phyloP scores from a whole-genome alignment of 2,113 vertebrate species.

The Arothron firmamentum region DNA sequence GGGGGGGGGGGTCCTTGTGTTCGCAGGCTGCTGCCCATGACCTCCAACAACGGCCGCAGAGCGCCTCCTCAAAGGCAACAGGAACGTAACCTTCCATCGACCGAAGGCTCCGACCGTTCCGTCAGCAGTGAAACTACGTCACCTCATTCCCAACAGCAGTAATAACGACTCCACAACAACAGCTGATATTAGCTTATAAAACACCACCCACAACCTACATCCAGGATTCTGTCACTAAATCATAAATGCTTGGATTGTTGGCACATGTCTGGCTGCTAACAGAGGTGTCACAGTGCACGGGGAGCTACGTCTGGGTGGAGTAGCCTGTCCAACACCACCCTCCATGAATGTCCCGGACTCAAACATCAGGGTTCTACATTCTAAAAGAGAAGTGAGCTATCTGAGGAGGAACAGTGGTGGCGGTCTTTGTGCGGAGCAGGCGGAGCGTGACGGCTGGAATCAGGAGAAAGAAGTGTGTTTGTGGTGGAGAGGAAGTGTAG shows the following conservation, averaged over 20 bases:
- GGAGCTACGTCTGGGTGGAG: conserved; percentile 66
- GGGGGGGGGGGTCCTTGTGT: neutral
- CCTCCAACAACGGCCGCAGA: conserved; percentile 20
- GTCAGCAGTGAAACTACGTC: no score
- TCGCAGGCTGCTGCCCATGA: neutral
- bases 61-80: conserved; percentile 69
- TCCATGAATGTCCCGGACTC: conserved; percentile 8
- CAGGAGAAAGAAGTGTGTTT: neutral
- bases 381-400: conserved; percentile 56
- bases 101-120: conserved; percentile 58
- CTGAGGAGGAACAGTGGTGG: conserved; percentile 61
- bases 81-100: conserved; percentile 42
- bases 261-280: conserved; percentile 87
- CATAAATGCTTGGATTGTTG: conserved; percentile 89
- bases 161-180: conserved; percentile 56
- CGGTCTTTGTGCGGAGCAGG: conserved; percentile 65
- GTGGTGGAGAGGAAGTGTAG: neutral
- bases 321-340: no score
- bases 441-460: conserved; percentile 21
- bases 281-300: conserved; percentile 78
- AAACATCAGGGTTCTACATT: conserved; percentile 38
- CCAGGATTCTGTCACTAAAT: conserved; percentile 81
- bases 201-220: conserved; percentile 86
- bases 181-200: conserved; percentile 81
- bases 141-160: conserved; percentile 49